Base-by-base conservation (phyloP, 2,888 invertebrate genomes). In the Polyommatus iphigenia region DNA sequence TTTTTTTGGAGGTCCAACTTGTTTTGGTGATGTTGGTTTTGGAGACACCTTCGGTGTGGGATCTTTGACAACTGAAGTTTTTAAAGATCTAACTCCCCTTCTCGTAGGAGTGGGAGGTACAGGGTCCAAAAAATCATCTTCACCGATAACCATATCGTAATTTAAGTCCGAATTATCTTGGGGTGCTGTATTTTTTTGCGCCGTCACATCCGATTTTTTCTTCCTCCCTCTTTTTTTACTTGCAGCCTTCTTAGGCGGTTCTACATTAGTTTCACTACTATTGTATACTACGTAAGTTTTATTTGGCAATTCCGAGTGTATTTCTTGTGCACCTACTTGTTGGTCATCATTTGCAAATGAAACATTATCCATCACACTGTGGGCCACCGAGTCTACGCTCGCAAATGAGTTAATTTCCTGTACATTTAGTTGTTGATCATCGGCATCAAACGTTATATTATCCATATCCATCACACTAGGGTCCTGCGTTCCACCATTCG, bases 201-300 rank as follows among this genome's bases (percentile, higher is more conserved):
- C 20, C 57, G 4, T 18, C 29, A 20, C 29, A 20, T 32, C 71
- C n/a, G 24, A 76, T 72, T 78, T 79, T 76, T 79, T 80, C 71
- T 77, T 79, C 10, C 78, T 79, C 20, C 77, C 78, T 67, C 77
- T 76, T 78, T 71, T 76, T 78, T 71, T 79, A 50, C 73, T 77
- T 2, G 71, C 10, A 54, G 76, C 32, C 10, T 73, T 73, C 46
- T 10, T 46, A 46, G 46, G 3, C 3, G 46, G 20, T 41, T 73
- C 24, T 46, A 20, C 29, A 5, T 67, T 29, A 24, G 67, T 13
- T 32, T 67, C 29, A 32, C 13, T 67, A 32, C 62, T 13, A 62
- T 29, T 67, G 67, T 67, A 67, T 29, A 67, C 67, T 15, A 67
- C 67, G 13, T 67, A 67, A 5, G 29, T 67, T 29, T 67, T 67